Base-by-base conservation (phyloP, 92 coral and sea anemone genomes). In the Palythoa grandis region DNA sequence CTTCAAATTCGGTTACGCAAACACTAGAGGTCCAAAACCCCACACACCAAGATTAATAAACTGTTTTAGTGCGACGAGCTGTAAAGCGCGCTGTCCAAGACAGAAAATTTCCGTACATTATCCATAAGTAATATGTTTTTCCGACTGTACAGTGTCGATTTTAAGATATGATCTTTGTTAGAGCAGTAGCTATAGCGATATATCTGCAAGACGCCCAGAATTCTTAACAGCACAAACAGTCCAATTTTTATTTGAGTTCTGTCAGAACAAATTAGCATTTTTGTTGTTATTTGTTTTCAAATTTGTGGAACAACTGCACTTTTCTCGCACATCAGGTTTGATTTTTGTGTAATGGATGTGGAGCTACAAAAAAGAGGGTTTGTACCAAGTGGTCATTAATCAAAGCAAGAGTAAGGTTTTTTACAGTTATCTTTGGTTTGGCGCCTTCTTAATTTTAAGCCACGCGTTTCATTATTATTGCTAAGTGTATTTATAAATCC, bases 221-320 rank as follows among this genome's bases (percentile, higher is more conserved):
- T 54, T 17, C 40, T 76, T 50, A 24, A 14, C 85, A 66, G 29
- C 85, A 67, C 60, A 80, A 80, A 80, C 85, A 80, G 73, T 80
- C 20, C 39, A 29, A 37, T 65, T 40, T 80, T 66, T 80, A 66
- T 80, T 80, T 80, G 61, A 80, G 85, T 80, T 80, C 85, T 69
- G 85, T 80, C 85, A 80, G 74, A 80, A 66, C 74, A 80, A 80
- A 80, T 80, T 80, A 80, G 85, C 85, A 80, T 80, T 80, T 80
- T 80, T 80, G 73, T 67, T 80, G 73, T 80, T 80, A 67, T 80
- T 80, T 80, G 85, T 57, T 66, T 80, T 80, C 1, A 43, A 52
- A 70, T 80, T 52, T 66, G 63, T 35, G 60, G 38, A 80, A 66
- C 56, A 80, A 80, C 85, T 80, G 10, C 37, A 50, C 57, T 22